A percentile compares a stretch with the other conserved stretches of the same genome.
Conservation (phyloP, 2,113 vertebrate species). For the Boleophthalmus pectinirostris region DNA sequence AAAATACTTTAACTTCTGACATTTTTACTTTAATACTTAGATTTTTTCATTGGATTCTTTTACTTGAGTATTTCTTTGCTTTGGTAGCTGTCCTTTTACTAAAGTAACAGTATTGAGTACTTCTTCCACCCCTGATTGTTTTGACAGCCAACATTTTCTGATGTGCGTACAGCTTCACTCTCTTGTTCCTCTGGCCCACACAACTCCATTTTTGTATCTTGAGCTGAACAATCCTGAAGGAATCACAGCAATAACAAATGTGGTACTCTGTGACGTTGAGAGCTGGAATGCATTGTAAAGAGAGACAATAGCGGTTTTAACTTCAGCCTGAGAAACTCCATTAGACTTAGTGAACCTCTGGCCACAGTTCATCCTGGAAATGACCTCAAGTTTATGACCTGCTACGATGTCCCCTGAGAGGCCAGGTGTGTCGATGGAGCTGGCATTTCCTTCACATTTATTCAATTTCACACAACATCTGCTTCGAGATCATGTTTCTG, state of each 20-base stretch:
- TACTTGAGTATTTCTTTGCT: too few relatives aligned
- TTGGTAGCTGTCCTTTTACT: too few relatives aligned
- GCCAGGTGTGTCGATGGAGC: constrained; percentile 24
- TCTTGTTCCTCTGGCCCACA: background rate
- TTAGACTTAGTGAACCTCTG: constrained; percentile 21
- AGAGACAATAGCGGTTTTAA: constrained; percentile 19
- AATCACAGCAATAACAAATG: constrained; percentile 15
- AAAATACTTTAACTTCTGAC: too few relatives aligned
- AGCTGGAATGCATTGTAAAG: constrained; percentile 35
- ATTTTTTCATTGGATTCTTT: too few relatives aligned
- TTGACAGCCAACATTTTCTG: too few relatives aligned
- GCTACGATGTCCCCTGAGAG: background rate
- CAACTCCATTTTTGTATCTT: background rate
- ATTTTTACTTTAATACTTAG: too few relatives aligned
- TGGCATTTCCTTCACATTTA: constrained; percentile 20
- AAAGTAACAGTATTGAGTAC: too few relatives aligned
- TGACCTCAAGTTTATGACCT: background rate
- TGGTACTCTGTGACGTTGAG: background rate
- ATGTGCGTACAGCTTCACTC: too few relatives aligned
- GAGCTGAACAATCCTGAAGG: constrained; percentile 29
- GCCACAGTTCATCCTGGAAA: background rate
- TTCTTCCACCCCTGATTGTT: too few relatives aligned
- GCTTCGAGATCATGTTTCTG: constrained; percentile 31
- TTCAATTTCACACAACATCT: constrained; percentile 32
- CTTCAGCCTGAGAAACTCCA: constrained; percentile 20